A percentile compares a stretch with the other conserved stretches of the same genome.
Conservation (phyloP, 2,888 invertebrate genomes). For the Candidula unifasciata region DNA sequence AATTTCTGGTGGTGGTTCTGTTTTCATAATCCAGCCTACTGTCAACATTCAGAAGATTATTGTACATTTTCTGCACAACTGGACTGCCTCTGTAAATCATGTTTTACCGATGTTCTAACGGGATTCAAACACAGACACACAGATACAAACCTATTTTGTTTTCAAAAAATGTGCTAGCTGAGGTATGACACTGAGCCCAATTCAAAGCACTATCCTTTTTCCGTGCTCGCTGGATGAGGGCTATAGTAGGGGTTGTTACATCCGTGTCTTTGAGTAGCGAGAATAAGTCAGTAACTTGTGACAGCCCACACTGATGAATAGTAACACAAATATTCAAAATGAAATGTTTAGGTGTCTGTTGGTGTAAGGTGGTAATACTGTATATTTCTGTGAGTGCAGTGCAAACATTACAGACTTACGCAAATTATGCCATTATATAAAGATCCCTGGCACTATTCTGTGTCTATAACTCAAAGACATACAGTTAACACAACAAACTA, state of each 20-base stretch:
- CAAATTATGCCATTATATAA: no score
- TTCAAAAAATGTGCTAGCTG: constrained; percentile 62
- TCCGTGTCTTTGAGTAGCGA: constrained; percentile 34
- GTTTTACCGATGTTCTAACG: not conserved
- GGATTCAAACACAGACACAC: not conserved
- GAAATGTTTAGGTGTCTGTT: not conserved
- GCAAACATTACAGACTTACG: no score
- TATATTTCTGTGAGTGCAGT: no score
- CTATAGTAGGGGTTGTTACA: constrained; percentile 44
- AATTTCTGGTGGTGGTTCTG: no score
- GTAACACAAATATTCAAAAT: not conserved
- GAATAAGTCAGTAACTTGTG: constrained; percentile 45
- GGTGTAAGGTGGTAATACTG: no score
- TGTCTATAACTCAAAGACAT: no score
- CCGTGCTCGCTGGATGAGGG: constrained; percentile 32
- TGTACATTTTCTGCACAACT: no score
- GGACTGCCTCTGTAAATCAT: not conserved
- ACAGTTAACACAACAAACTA: no score
- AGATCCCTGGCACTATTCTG: no score
- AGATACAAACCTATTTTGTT: constrained; percentile 58
- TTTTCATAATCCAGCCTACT: no score
- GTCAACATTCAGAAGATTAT: no score
- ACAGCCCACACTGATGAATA: constrained; percentile 21
- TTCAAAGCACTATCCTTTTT: constrained; percentile 1
- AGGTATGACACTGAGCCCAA: constrained; percentile 57